These are phyloP conservation scores for Parasteatoda lunata DNA, from an alignment of 2,888 invertebrate genomes.

Conservation along the genomic window DNA sequence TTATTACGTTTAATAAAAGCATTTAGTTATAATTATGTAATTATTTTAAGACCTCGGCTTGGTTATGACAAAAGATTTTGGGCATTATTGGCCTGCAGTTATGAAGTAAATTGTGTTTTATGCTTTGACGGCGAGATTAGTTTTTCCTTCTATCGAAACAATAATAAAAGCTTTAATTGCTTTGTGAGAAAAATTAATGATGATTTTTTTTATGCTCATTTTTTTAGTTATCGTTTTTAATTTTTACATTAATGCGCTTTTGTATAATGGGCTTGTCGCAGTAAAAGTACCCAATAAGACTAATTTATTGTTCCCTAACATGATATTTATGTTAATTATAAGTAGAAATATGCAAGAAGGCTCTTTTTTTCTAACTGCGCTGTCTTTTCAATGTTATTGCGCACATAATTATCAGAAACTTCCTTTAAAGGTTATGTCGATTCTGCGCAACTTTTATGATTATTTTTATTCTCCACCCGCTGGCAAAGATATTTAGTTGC, in stretches of 20 bases:
- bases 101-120: constrained; percentile 51
- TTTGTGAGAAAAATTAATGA: constrained; percentile 47
- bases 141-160: constrained; percentile 17
- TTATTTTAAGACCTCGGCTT: constrained; percentile 53
- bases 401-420: background rate
- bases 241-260: constrained; percentile 38
- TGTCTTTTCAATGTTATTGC: background rate
- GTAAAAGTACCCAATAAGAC: background rate
- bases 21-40: constrained; percentile 67
- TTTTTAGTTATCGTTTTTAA: constrained; percentile 45
- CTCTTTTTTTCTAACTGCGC: background rate
- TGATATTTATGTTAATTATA: constrained; percentile 46
- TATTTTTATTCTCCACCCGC: too few species aligned
- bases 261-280: constrained; percentile 26
- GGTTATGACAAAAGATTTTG: constrained; percentile 50
- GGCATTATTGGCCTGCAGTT: constrained; percentile 11
- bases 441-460: background rate
- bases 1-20: constrained; percentile 58
- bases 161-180: constrained; percentile 58
- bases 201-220: constrained; percentile 13
- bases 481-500: too few species aligned
- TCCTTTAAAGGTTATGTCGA: background rate
- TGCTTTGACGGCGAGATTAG: constrained; percentile 41
- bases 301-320: constrained; percentile 34
- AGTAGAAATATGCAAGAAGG: background rate